Evolutionary conservation across 2,888 invertebrate genomes (phyloP).

Genomic region (Hydroisotoma schaefferi): DNA sequence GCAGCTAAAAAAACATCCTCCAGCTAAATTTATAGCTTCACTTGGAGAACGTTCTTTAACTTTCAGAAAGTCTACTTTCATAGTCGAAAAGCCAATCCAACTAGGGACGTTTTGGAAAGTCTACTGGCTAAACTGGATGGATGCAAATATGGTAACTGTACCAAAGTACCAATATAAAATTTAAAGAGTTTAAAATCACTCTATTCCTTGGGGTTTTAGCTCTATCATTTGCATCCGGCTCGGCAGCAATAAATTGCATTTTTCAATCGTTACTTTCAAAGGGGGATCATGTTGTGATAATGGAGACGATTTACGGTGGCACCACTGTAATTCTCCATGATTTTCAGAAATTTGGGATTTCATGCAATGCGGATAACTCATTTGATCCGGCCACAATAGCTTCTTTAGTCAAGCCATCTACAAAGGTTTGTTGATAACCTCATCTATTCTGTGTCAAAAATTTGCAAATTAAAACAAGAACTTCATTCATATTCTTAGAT

Average conservation of each 20-base stretch:
- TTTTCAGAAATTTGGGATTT: conserved; percentile 9
- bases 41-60: neutral
- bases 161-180: neutral
- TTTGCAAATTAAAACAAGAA: neutral
- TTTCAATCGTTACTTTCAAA: too few species aligned
- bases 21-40: neutral
- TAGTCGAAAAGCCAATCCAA: conserved; percentile 89
- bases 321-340: conserved; percentile 1
- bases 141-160: conserved; percentile 67
- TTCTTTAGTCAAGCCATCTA: conserved; percentile 12
- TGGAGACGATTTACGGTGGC: conserved; percentile 18
- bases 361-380: conserved; percentile 5
- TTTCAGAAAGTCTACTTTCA: conserved; percentile 76
- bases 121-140: conserved; percentile 85
- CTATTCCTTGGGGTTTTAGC: conserved; percentile 11
- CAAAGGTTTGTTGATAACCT: conserved; percentile 19
- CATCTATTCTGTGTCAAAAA: neutral
- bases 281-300: conserved; percentile 24
- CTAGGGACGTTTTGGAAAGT: conserved; percentile 78
- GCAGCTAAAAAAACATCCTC: neutral
- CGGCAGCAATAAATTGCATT: conserved; percentile 21
- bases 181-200: neutral
- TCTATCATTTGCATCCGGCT: conserved; percentile 23
- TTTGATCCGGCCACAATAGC: conserved; percentile 1
- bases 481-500: conserved; percentile 46